Percentiles rank a stretch among this genome's conserved stretches.
Evolutionary conservation across 2,888 invertebrate species (phyloP).

Genomic region (Conchocele bisecta): DNA sequence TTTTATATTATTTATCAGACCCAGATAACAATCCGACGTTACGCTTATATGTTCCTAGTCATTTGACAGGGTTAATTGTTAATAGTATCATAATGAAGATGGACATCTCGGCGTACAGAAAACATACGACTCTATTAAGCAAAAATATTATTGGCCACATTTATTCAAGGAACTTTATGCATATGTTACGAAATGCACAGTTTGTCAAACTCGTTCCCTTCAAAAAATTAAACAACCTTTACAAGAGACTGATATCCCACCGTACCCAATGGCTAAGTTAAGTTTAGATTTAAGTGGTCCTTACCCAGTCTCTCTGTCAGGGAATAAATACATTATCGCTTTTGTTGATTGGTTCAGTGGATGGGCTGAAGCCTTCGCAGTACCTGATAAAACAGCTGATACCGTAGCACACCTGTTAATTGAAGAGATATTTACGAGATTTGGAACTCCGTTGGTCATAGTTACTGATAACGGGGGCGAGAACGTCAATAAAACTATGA

Average conservation of each 20-base stretch:
- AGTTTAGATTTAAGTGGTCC: slow-evolving; percentile 38
- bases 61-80: no score
- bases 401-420: slow-evolving; percentile 20
- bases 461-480: slow-evolving; percentile 37
- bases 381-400: slow-evolving; percentile 32
- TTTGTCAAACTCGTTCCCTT: slow-evolving; percentile 16
- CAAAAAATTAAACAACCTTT: slow-evolving; percentile 24
- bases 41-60: no score
- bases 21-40: no score
- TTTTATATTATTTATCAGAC: no score
- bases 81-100: no score
- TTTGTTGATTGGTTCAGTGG: slow-evolving; percentile 27
- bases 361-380: slow-evolving; percentile 36
- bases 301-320: slow-evolving; percentile 28
- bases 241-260: slow-evolving; percentile 49
- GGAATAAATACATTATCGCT: slow-evolving; percentile 32
- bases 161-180: slow-evolving; percentile 27
- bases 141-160: slow-evolving; percentile 34
- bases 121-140: slow-evolving; percentile 32
- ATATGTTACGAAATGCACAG: slow-evolving; percentile 20
- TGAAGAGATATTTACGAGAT: slow-evolving; percentile 15
- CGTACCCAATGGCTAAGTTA: slow-evolving; percentile 41
- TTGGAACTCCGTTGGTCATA: slow-evolving; percentile 9
- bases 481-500: slow-evolving; percentile 18
- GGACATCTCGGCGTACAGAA: slow-evolving; percentile 25